These are phyloP conservation scores for Coleophora flavipennella DNA, from an alignment of 2,888 invertebrate species.

Conservation along the genomic window DNA sequence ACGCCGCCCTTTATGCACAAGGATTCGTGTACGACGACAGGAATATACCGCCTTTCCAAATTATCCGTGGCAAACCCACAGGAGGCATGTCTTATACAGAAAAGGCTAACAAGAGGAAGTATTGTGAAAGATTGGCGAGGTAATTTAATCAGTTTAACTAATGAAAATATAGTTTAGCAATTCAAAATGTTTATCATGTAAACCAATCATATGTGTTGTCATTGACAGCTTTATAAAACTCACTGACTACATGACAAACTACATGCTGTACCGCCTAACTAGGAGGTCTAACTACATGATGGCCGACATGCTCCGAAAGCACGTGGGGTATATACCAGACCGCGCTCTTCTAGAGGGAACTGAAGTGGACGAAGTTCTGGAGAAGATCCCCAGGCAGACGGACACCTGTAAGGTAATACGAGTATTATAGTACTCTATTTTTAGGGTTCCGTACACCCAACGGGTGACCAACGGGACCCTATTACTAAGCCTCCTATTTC, in stretches of 20 bases:
- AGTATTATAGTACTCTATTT: too few relatives aligned
- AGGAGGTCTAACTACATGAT: conserved; percentile 75
- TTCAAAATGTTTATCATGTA: too few relatives aligned
- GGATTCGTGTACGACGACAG: conserved; percentile 87
- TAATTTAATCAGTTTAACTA: conserved; percentile 39
- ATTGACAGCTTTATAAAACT: conserved; percentile 77
- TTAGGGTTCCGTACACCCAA: too few relatives aligned
- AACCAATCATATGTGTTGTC: too few relatives aligned
- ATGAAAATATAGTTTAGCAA: background rate
- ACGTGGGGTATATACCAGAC: conserved; percentile 68
- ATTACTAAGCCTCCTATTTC: too few relatives aligned
- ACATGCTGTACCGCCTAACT: conserved; percentile 77
- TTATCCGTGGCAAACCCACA: conserved; percentile 72
- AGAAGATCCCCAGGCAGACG: conserved; percentile 50
- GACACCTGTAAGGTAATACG: conserved; percentile 56
- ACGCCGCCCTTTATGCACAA: conserved; percentile 79
- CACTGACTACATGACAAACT: conserved; percentile 80
- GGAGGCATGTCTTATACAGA: conserved; percentile 89
- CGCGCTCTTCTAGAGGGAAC: conserved; percentile 43
- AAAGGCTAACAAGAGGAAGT: conserved; percentile 86
- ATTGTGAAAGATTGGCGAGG: conserved; percentile 85
- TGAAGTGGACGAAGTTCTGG: conserved; percentile 63
- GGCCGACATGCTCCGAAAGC: conserved; percentile 65
- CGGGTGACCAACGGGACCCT: too few relatives aligned
- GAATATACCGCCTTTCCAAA: conserved; percentile 57